Conservation (phyloP, 1,140 invertebrate species). For the Meloidogyne hapla region DNA sequence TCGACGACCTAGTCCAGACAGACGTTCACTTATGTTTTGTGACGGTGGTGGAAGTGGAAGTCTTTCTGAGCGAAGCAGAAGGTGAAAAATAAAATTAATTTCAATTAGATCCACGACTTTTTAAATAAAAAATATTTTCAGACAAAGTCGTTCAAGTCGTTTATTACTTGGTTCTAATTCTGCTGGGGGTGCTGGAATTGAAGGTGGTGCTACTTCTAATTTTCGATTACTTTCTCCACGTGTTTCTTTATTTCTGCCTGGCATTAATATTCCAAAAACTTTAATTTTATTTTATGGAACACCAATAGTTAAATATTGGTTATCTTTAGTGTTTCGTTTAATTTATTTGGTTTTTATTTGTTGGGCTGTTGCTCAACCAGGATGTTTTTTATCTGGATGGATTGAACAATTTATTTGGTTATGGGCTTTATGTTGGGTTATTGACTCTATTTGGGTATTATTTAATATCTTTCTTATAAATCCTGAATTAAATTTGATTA, state of each 20-base stretch:
- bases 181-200: neutral
- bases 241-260: neutral
- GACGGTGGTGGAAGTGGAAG: constrained; percentile 14
- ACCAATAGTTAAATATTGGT: constrained; percentile 61
- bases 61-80: neutral
- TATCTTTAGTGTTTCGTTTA: constrained; percentile 55
- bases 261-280: neutral
- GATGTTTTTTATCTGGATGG: constrained; percentile 45
- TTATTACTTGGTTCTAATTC: constrained; percentile 9
- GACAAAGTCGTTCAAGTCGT: constrained; percentile 23
- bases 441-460: constrained; percentile 53
- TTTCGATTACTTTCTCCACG: constrained; percentile 1
- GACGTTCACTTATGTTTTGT: constrained; percentile 24
- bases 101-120: no score
- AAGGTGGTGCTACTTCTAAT: neutral
- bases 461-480: no score
- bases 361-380: constrained; percentile 50
- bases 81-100: neutral
- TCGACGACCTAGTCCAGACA: constrained; percentile 26
- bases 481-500: no score
- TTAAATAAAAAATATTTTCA: constrained; percentile 3
- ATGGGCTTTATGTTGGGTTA: constrained; percentile 56
- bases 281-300: constrained; percentile 51
- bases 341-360: constrained; percentile 53
- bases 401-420: constrained; percentile 52